Evolutionary conservation across 2,888 invertebrate species (phyloP).

Genomic region (Eilema griseolum): DNA sequence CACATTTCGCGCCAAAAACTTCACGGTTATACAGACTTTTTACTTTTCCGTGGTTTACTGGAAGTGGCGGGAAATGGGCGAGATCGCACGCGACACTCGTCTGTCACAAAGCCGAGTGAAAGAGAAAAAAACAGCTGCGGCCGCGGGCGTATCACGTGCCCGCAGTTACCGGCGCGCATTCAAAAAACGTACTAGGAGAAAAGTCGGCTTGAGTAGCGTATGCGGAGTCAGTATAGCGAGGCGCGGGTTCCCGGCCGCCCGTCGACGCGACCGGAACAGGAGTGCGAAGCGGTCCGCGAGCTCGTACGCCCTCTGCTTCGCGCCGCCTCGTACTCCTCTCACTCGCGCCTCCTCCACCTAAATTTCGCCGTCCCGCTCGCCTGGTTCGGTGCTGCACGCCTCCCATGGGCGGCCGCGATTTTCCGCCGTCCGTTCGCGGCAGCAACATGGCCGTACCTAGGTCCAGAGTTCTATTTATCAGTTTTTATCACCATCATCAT

Average conservation of each 20-base stretch:
- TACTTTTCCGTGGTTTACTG: conserved; percentile 67
- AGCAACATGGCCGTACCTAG: conserved; percentile 83
- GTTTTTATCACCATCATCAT: conserved; percentile 62
- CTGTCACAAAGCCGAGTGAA: conserved; percentile 79
- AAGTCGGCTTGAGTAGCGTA: conserved; percentile 74
- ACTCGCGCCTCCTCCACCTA: conserved; percentile 59
- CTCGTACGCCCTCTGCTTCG: conserved; percentile 86
- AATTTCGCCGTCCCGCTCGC: conserved; percentile 71
- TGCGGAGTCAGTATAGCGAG: conserved; percentile 79
- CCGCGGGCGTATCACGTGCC: conserved; percentile 83
- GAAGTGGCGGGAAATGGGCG: conserved; percentile 79
- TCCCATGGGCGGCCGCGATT: conserved; percentile 86
- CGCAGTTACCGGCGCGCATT: conserved; percentile 83
- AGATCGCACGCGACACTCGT: conserved; percentile 80
- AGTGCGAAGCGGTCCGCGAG: conserved; percentile 83
- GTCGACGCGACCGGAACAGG: conserved; percentile 86
- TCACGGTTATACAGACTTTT: conserved; percentile 58
- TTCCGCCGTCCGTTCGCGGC: conserved; percentile 79
- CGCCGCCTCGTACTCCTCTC: conserved; percentile 86
- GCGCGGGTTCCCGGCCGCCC: conserved; percentile 85
- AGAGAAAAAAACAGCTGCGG: conserved; percentile 81
- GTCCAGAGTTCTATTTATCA: conserved; percentile 69
- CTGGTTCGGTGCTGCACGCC: conserved; percentile 78
- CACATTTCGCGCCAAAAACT: conserved; percentile 85
- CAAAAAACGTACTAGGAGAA: conserved; percentile 81